Evolutionary conservation across 1,140 invertebrate genomes (phyloP), one percentile per base, ranked within the genome.

Genomic region (Eciton burchellii): DNA sequence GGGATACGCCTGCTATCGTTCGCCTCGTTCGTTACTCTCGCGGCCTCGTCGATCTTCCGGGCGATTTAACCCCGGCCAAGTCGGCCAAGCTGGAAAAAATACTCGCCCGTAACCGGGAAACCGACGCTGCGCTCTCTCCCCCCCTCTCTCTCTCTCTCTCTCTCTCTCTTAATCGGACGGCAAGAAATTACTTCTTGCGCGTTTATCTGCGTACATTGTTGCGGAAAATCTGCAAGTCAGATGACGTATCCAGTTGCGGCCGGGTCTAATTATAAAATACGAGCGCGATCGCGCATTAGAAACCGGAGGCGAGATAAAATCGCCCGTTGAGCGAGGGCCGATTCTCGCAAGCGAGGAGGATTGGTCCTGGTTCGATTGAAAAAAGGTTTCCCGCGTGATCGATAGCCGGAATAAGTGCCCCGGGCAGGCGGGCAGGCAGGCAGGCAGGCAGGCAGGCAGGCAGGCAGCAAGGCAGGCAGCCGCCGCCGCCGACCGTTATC

Each of bases 401-500:
- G 74, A 79, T 79, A 68, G 35, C 56, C 24, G 12, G 41, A 43
- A 54, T 79, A 57, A 26, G 63, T 45, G 63, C 63, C 63, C 68
- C 11, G 24, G 49, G 29, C 29, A 9, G 56, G 29, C 26, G 62
- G n/a, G n/a, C n/a, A n/a, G n/a, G n/a, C n/a, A n/a, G n/a, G n/a
- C n/a, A n/a, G n/a, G n/a, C n/a, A n/a, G n/a, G n/a, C n/a, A n/a
- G n/a, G n/a, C n/a, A n/a, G n/a, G n/a, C n/a, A n/a, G n/a, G n/a
- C n/a, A n/a, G n/a, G n/a, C n/a, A n/a, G n/a, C n/a, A n/a, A n/a
- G n/a, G n/a, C n/a, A n/a, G n/a, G n/a, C n/a, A n/a, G n/a, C n/a
- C n/a, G 77, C 84, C 74, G 81, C 83, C 54, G 60, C 73, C 62
- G 73, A 77, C 68, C 81, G 84, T 89, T 84, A 72, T 82, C 76